phyloP scores from a whole-genome alignment of 2,797 vertebrate species.

The Naso thynnoides region DNA sequence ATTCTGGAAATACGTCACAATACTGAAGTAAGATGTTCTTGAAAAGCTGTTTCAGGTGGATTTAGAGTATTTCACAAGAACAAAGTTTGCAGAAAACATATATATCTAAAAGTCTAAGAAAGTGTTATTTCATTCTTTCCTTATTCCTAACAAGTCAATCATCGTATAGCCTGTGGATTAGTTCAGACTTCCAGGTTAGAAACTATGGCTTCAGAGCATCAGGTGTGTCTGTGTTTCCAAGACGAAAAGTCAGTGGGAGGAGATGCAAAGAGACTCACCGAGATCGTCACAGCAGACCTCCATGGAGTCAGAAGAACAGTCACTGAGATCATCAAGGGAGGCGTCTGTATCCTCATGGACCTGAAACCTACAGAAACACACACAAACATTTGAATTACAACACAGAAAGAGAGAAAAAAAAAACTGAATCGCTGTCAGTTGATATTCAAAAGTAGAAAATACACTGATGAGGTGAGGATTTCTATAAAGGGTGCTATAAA shows the following conservation, averaged over 20 bases:
- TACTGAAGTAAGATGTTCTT: too few species aligned
- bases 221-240: not conserved
- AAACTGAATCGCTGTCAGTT: too few species aligned
- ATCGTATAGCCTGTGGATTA: not conserved
- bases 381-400: not conserved
- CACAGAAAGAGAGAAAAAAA: too few species aligned
- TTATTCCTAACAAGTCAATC: not conserved
- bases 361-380: slow-evolving; percentile 73
- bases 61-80: not conserved
- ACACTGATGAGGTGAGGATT: not conserved
- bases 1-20: too few species aligned
- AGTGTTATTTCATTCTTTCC: not conserved
- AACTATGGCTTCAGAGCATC: not conserved
- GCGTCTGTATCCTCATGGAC: slow-evolving; percentile 72
- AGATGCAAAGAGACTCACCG: slow-evolving; percentile 80
- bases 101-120: not conserved
- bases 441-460: not conserved
- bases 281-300: slow-evolving; percentile 84
- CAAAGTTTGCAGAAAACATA: not conserved
- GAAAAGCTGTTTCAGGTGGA: too few species aligned
- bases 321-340: slow-evolving; percentile 82
- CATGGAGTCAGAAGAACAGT: slow-evolving; percentile 81
- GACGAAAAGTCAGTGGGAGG: not conserved
- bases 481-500: too few species aligned
- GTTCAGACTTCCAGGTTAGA: not conserved